Conservation (phyloP, 2,113 vertebrate genomes). For the Petaurus breviceps region DNA sequence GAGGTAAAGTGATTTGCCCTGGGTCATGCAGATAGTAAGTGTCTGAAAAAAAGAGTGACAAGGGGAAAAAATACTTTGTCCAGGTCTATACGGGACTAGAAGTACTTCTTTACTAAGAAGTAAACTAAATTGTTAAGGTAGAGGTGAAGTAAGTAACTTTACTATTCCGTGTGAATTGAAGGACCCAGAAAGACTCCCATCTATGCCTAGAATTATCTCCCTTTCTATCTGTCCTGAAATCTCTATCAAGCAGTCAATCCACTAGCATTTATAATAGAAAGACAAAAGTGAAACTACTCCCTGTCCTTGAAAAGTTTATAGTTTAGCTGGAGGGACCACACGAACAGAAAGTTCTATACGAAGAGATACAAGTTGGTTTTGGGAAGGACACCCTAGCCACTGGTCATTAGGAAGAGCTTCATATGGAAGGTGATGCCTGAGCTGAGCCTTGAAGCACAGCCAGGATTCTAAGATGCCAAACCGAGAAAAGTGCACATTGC, state of each 20-base stretch:
- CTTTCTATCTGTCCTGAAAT: not conserved
- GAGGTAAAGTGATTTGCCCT: not conserved
- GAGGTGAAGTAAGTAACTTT: not conserved
- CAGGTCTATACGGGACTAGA: not conserved
- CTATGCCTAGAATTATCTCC: not conserved
- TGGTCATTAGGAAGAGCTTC: not conserved
- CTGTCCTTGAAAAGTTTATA: not conserved
- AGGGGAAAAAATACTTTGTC: not conserved
- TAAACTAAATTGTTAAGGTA: not conserved
- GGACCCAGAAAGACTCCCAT: not conserved
- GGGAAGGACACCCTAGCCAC: not conserved
- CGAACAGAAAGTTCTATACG: not conserved
- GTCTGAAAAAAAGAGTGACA: not conserved
- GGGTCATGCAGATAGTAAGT: not conserved
- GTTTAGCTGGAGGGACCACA: not conserved
- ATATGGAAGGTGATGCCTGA: not conserved
- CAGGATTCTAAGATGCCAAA: not conserved
- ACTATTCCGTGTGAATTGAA: not conserved
- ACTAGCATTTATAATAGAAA: not conserved
- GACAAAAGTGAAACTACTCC: not conserved
- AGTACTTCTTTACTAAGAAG: not conserved
- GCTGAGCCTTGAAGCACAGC: not conserved
- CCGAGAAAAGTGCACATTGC: not conserved
- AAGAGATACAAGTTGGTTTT: not conserved
- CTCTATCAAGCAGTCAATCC: not conserved